Evolutionary conservation across 2,113 vertebrate species (phyloP).

Genomic region (Melierax canorus): DNA sequence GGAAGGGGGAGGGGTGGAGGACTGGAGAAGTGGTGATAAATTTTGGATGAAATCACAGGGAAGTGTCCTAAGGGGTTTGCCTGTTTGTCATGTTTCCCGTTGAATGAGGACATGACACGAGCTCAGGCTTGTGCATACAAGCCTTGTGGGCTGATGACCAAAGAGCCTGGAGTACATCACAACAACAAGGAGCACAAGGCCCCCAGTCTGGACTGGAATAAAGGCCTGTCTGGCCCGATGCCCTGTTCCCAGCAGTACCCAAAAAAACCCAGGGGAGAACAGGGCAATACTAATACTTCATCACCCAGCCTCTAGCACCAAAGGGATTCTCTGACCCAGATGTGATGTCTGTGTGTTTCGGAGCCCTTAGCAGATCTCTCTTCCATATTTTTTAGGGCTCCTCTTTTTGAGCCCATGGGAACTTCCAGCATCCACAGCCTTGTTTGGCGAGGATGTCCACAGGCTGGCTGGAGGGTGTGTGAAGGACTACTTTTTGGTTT

Average conservation of each 20-base stretch:
- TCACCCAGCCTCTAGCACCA: neutral
- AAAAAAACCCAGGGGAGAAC: neutral
- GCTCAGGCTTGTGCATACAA: neutral
- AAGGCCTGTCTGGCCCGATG: neutral
- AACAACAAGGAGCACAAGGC: neutral
- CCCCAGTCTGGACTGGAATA: neutral
- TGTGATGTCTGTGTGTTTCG: neutral
- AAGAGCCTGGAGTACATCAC: neutral
- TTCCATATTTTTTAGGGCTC: neutral
- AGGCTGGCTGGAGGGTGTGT: neutral
- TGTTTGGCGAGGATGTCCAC: accelerated
- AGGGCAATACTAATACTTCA: neutral
- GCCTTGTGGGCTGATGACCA: neutral
- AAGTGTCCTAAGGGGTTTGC: neutral
- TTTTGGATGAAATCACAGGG: neutral
- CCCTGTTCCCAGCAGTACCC: neutral
- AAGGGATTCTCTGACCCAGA: neutral
- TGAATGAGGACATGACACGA: neutral
- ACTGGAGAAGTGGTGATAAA: neutral
- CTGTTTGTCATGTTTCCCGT: neutral
- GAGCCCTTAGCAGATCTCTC: neutral
- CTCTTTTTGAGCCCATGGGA: neutral
- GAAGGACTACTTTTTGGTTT: neutral
- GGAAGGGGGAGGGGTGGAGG: neutral
- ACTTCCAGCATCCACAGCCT: neutral